These are phyloP conservation scores for Eleginops maclovinus DNA, from an alignment of 2,113 vertebrate species.

Conservation along the genomic window DNA sequence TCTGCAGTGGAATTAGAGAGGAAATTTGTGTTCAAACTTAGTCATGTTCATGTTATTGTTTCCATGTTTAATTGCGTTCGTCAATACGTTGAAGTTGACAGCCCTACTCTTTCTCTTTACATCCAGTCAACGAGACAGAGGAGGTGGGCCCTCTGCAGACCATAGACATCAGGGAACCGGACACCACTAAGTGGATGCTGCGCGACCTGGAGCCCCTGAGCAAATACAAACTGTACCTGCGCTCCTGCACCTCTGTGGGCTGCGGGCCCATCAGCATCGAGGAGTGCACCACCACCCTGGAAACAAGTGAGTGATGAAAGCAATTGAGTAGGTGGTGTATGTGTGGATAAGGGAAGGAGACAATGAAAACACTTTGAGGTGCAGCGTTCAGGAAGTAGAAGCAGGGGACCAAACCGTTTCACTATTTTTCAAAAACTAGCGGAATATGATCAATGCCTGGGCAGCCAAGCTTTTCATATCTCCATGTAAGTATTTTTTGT, in stretches of 20 bases:
- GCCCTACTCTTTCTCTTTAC: neutral
- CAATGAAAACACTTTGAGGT: conserved; percentile 17
- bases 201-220: conserved; percentile 87
- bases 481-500: conserved; percentile 77
- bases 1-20: no score
- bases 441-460: conserved; percentile 50
- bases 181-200: conserved; percentile 85
- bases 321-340: neutral
- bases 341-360: neutral
- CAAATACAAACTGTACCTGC: conserved; percentile 93
- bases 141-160: conserved; percentile 86
- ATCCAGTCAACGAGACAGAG: conserved; percentile 90
- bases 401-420: conserved; percentile 29
- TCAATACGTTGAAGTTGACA: no score
- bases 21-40: no score
- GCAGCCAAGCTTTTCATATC: conserved; percentile 76
- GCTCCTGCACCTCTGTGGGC: conserved; percentile 90
- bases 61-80: no score
- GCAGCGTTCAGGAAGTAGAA: conserved; percentile 6
- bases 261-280: conserved; percentile 90
- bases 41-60: no score
- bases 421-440: conserved; percentile 26
- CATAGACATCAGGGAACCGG: conserved; percentile 84
- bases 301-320: conserved; percentile 88
- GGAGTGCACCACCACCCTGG: conserved; percentile 87